Conservation (phyloP, 2,888 invertebrate species). For the Lamellibrachia columna region DNA sequence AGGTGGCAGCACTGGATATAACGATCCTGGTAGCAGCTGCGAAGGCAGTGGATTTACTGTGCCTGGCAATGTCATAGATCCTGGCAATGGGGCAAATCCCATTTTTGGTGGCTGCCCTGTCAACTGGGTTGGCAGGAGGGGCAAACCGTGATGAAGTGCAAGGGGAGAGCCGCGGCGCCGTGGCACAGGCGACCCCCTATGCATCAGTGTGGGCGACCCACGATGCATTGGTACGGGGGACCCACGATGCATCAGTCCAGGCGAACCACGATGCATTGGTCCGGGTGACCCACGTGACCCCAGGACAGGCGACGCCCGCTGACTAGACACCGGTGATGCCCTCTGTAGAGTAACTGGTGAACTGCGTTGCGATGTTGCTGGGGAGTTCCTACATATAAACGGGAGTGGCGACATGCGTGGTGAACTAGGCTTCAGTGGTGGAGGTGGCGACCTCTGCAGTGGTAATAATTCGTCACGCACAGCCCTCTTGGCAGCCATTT, state of each 20-base stretch:
- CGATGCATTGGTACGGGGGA: background rate
- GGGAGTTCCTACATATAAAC: background rate
- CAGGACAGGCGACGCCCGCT: background rate
- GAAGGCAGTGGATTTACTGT: background rate
- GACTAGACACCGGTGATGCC: background rate
- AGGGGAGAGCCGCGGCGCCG: background rate
- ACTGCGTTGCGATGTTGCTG: background rate
- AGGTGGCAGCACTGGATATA: background rate
- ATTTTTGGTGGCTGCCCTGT: background rate
- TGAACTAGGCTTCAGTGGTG: background rate
- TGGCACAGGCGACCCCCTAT: background rate
- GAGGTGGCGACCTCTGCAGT: constrained; percentile 3
- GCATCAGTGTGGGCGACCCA: background rate
- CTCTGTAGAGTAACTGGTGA: background rate
- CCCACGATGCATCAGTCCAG: background rate
- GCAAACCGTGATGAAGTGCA: background rate
- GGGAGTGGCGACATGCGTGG: background rate
- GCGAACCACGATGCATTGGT: background rate
- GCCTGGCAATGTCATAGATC: constrained; percentile 5
- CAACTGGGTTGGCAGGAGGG: background rate
- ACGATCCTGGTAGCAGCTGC: background rate
- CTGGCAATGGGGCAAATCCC: background rate
- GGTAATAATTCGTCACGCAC: constrained; percentile 2
- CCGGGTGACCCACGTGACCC: background rate
- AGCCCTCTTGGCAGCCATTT: background rate